Percentiles rank a stretch among this genome's conserved stretches.
Evolutionary conservation across 2,113 vertebrate species (phyloP).

Genomic region (Oxygymnocypris stewartii): DNA sequence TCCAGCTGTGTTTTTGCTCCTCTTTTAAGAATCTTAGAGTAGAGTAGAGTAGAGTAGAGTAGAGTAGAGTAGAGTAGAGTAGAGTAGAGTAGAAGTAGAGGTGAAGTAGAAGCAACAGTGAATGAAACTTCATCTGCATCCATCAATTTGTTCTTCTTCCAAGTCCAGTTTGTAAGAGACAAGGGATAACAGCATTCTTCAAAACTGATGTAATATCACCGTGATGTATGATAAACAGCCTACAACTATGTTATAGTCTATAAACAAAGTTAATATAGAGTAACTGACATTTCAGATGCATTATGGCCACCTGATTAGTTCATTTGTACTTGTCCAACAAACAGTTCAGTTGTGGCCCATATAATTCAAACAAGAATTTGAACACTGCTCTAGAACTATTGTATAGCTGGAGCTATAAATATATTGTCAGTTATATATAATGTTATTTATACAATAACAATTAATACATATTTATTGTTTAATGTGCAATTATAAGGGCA

Average conservation of each 20-base stretch:
- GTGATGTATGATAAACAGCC: neutral
- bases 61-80: neutral
- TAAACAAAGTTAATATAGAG: neutral
- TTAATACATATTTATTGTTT: neutral
- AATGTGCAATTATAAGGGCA: neutral
- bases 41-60: neutral
- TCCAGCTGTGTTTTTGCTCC: neutral
- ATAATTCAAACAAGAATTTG: neutral
- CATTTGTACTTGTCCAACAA: neutral
- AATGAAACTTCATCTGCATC: constrained; percentile 17
- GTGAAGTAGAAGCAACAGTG: neutral
- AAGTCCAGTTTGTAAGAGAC: neutral
- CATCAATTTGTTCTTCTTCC: neutral
- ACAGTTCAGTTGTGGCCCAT: neutral
- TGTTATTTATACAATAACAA: neutral
- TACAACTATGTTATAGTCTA: neutral
- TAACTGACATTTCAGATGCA: neutral
- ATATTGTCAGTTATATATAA: neutral
- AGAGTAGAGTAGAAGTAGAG: neutral
- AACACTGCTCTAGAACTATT: neutral
- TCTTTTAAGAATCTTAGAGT: neutral
- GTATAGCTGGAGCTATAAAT: neutral
- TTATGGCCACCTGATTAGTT: neutral
- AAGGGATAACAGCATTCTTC: neutral
- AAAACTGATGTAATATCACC: neutral